Conservation (phyloP, 2,113 vertebrate species). For the Climacteris rufus region DNA sequence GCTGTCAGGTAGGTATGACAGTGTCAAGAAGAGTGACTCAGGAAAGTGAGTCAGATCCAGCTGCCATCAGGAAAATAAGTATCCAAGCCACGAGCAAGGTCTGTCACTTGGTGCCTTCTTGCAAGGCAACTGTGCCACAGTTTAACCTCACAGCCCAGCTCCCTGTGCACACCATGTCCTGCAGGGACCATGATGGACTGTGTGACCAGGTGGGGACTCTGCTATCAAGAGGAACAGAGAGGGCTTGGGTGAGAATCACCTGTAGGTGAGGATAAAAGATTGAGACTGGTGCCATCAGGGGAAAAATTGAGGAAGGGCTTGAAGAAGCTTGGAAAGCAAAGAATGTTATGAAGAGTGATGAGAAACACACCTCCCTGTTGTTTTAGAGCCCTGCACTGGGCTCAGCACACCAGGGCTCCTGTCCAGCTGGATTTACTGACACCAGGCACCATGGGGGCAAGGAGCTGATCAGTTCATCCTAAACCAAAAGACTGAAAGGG, state of each 20-base stretch:
- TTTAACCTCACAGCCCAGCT: background rate
- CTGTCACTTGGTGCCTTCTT: background rate
- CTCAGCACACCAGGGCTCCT: background rate
- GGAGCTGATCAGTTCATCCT: background rate
- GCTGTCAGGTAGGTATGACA: background rate
- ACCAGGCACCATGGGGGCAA: background rate
- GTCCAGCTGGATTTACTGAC: background rate
- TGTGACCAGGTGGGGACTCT: background rate
- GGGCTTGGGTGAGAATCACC: background rate
- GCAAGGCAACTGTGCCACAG: background rate
- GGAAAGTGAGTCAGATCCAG: slow-evolving; percentile 41
- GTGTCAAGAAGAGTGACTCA: slow-evolving; percentile 30
- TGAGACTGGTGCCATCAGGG: background rate
- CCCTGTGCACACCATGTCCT: rapidly evolving
- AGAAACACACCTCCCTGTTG: background rate
- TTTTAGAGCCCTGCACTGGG: background rate
- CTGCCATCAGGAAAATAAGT: background rate
- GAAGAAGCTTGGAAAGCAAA: background rate
- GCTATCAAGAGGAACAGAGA: background rate
- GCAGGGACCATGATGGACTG: rapidly evolving
- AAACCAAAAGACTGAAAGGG: background rate
- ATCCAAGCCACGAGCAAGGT: background rate
- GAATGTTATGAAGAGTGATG: background rate
- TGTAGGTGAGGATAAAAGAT: background rate
- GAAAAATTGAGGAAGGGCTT: background rate